Conservation (phyloP, 2,888 invertebrate species). For the Steinernema hermaphroditum region DNA sequence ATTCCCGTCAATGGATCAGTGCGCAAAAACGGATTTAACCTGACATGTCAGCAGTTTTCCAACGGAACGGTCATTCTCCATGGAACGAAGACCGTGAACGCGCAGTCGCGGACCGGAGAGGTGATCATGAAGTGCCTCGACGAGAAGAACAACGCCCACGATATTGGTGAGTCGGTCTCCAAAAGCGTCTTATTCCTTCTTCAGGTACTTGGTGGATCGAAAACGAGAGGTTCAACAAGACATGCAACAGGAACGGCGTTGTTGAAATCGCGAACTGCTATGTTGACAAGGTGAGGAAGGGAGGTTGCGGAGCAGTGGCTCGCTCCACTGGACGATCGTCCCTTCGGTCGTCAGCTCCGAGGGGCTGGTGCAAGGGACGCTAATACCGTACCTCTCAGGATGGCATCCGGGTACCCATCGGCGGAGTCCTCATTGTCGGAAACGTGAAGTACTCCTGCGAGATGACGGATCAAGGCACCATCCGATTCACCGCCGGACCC, state of each 20-base stretch:
- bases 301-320: too few relatives aligned
- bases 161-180: neutral
- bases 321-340: too few relatives aligned
- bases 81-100: constrained; percentile 43
- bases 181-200: neutral
- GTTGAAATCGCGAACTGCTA: constrained; percentile 53
- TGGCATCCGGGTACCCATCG: constrained; percentile 38
- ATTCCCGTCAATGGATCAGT: constrained; percentile 38
- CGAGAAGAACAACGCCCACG: constrained; percentile 32
- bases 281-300: too few relatives aligned
- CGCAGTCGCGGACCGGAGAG: constrained; percentile 28
- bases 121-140: constrained; percentile 31
- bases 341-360: too few relatives aligned
- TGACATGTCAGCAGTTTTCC: constrained; percentile 46
- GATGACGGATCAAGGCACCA: constrained; percentile 47
- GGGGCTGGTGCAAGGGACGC: too few relatives aligned
- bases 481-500: constrained; percentile 49
- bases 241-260: constrained; percentile 43
- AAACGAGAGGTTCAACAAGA: constrained; percentile 51
- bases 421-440: constrained; percentile 1
- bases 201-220: constrained; percentile 41
- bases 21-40: constrained; percentile 41
- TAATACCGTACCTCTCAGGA: constrained; percentile 49
- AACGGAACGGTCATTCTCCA: constrained; percentile 53
- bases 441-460: constrained; percentile 35